Base-by-base conservation (phyloP, 92 coral and sea anemone genomes). In the Metridium senile region DNA sequence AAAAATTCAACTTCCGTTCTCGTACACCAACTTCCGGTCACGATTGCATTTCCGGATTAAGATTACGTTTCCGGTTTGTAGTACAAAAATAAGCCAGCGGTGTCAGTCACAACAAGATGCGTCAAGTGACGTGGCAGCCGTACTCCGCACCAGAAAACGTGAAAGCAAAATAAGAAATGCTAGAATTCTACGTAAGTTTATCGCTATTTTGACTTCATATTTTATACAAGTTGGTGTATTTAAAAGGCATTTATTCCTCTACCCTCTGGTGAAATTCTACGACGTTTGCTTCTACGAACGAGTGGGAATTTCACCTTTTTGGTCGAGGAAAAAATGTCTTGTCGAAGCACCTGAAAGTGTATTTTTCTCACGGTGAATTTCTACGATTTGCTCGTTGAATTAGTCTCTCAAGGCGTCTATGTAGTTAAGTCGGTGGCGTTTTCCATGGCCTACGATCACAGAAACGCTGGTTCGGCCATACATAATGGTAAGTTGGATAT, bases 121-220 rank as follows among this genome's bases (percentile, higher is more conserved):
- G 84, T 67, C 73, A 79, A 79, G 62, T 79, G 84, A 79, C 84
- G 84, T 79, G 84, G 84, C 84, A 79, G 76, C 68, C 77, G 76
- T 32, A 79, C 82, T 77, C 74, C 28, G 66, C 69, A 68, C 49
- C 32, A 45, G 9, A 76, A 75, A 54, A 66, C 69, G 75, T 69
- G 76, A 79, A 69, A 79, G 70, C 56, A 53, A 67, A 45, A 69
- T 79, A 71, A 54, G 84, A 79, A 79, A 79, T 68, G 53, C 69
- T 58, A 49, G 69, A 79, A 70, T 16, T 79, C 58, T 26, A 68
- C 84, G 84, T 79, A 79, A 79, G 84, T 79, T 33, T 58, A 26
- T n/a, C n/a, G 2, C 71, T 21, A 25, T 29, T 26, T 70, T 62
- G 23, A 71, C 7, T 70, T 34, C 11, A 33, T 68, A 26, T 79